A percentile compares a stretch with the other conserved stretches of the same genome.
phyloP scores from a whole-genome alignment of 2,113 vertebrate genomes.

The Hyla sarda region DNA sequence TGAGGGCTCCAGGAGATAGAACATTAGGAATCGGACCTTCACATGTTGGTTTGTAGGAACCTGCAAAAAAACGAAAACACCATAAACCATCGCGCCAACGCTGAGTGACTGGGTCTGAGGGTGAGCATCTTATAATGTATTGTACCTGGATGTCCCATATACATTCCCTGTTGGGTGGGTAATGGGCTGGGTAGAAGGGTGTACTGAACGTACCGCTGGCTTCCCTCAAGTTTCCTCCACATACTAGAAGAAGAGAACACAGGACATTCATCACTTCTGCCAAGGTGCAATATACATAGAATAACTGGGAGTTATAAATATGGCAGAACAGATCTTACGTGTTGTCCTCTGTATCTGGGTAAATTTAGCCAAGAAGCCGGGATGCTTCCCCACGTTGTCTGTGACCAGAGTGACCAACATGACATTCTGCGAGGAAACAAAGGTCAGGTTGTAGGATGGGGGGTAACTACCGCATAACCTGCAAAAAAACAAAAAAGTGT shows the following conservation, averaged over 20 bases:
- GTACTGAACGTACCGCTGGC: constrained; percentile 76
- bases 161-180: constrained; percentile 79
- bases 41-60: constrained; percentile 76
- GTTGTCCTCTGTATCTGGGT: constrained; percentile 74
- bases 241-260: constrained; percentile 62
- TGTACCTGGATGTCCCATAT: constrained; percentile 86
- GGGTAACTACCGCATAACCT: constrained; percentile 88
- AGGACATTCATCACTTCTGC: not conserved
- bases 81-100: not conserved
- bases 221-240: constrained; percentile 74
- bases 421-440: constrained; percentile 90
- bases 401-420: constrained; percentile 86
- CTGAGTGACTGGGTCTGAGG: not conserved
- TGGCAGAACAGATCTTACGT: constrained; percentile 64
- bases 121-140: not conserved
- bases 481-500: constrained; percentile 44
- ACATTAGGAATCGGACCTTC: constrained; percentile 83
- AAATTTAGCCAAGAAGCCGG: constrained; percentile 85
- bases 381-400: constrained; percentile 74
- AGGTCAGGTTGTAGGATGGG: constrained; percentile 83
- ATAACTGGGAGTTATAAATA: not conserved
- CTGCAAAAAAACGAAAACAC: constrained; percentile 65
- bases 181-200: constrained; percentile 89
- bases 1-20: constrained; percentile 76
- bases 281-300: not conserved